Evolutionary conservation across 2,888 invertebrate genomes (phyloP), one percentile per base, ranked within the genome.

Genomic region (Nesidiocoris tenuis): DNA sequence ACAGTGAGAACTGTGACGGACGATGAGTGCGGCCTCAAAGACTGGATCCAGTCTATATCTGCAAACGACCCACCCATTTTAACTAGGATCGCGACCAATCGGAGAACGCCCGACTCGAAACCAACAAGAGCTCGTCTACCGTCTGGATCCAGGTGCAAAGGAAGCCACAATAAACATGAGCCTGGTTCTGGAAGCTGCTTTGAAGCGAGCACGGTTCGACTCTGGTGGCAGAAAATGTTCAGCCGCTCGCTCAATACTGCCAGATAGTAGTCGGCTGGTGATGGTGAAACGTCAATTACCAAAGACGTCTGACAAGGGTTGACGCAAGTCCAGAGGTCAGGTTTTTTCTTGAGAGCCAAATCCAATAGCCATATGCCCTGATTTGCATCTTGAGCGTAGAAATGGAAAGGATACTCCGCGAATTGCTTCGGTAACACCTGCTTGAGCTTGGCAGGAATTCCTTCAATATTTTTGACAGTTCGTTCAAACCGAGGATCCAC

Each of bases 321-420:
- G 66, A 90, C 82, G 79, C 85, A 85, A 56, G 54, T 67, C 9
- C 78, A 77, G 5, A 56, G 63, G 17, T 76, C 66, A 2, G 77
- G 74, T 57, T 71, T 72, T 5, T 79, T 76, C 3, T 77, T 85
- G 55, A 87, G 87, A 18, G 87, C 88, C 2, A 93, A 83, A 81
- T 92, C 91, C 63, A 91, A 86, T 55, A 86, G 83, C 92, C 92
- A 93, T 64, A 96, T 86, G 0, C 93, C 94, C 12, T 95, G 95
- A 79, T 90, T 91, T 1, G 90, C 93, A 85, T 96, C 96, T 92
- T 94, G 79, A 25, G 81, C 19, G 57, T 76, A 74, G 18, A 63
- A 72, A 22, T 72, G 72, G n/a, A 61, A 72, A 0, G 72, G 72
- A n/a, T 23, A 39, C 21, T n/a, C 16, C 12, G n/a, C 16, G n/a